These are phyloP conservation scores for Pseudococcus longispinus DNA, from an alignment of 2,888 invertebrate genomes.

Conservation along the genomic window DNA sequence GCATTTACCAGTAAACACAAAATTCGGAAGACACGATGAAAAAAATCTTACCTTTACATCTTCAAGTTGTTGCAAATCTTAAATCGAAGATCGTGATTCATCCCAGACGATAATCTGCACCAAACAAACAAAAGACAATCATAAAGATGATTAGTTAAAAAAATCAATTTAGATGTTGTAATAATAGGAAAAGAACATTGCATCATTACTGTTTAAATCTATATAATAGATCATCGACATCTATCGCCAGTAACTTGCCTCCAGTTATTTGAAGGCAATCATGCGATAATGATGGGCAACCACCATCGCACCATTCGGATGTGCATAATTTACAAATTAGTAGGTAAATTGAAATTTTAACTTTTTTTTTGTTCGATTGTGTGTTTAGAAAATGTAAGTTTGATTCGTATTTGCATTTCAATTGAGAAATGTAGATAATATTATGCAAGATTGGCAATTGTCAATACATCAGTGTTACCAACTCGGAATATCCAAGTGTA, in stretches of 20 bases:
- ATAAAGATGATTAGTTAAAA: background rate
- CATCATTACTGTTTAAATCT: background rate
- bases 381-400: too few relatives aligned
- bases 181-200: background rate
- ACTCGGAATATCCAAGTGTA: background rate
- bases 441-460: background rate
- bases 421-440: background rate
- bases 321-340: background rate
- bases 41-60: background rate
- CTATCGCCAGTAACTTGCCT: background rate
- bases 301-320: background rate
- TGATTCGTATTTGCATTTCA: background rate
- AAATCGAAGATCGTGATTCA: background rate
- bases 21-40: background rate
- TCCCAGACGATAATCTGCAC: background rate
- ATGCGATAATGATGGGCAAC: background rate
- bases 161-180: background rate
- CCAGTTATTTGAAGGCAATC: background rate
- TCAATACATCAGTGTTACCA: background rate
- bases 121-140: background rate
- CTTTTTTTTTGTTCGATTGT: too few relatives aligned
- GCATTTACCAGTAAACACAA: background rate
- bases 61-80: background rate
- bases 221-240: background rate
- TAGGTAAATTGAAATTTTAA: background rate